A percentile compares a stretch with the other conserved stretches of the same genome.
Evolutionary conservation across 64 coral and sea anemone species (phyloP).

Genomic region (Hydrozoanthus tunicans): DNA sequence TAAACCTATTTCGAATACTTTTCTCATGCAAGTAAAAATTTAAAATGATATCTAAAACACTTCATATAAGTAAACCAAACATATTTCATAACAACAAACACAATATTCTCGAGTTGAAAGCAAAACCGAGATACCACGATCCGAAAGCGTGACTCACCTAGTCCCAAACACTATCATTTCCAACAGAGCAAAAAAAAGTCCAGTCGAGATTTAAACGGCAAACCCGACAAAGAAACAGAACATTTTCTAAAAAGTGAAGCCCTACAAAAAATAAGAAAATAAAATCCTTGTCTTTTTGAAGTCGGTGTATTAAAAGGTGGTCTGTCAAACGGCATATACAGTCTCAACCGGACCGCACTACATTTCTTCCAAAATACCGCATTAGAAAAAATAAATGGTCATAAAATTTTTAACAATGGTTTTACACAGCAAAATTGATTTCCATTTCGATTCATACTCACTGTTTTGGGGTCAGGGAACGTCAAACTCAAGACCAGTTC

Average conservation of each 20-base stretch:
- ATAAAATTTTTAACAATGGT: background rate
- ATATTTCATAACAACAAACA: background rate
- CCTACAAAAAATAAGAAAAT: background rate
- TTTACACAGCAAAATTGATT: background rate
- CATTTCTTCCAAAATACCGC: background rate
- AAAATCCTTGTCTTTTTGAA: too few relatives aligned
- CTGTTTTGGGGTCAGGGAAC: slow-evolving; percentile 18
- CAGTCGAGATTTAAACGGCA: background rate
- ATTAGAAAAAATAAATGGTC: background rate
- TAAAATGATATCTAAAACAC: slow-evolving; percentile 13
- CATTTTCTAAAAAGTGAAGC: background rate
- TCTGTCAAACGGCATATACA: background rate
- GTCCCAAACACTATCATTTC: background rate
- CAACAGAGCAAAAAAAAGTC: background rate
- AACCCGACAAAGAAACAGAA: background rate
- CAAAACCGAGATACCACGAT: background rate
- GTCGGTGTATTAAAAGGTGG: background rate
- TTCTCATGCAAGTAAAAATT: background rate
- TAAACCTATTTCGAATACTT: slow-evolving; percentile 16
- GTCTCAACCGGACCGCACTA: background rate
- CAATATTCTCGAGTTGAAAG: background rate
- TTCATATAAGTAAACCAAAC: slow-evolving; percentile 31
- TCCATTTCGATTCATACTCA: slow-evolving; percentile 2
- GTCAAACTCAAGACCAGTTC: slow-evolving; percentile 2
- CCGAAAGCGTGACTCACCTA: background rate